Evolutionary conservation across 1,140 invertebrate genomes (phyloP).

Genomic region (Meloidogyne hapla): DNA sequence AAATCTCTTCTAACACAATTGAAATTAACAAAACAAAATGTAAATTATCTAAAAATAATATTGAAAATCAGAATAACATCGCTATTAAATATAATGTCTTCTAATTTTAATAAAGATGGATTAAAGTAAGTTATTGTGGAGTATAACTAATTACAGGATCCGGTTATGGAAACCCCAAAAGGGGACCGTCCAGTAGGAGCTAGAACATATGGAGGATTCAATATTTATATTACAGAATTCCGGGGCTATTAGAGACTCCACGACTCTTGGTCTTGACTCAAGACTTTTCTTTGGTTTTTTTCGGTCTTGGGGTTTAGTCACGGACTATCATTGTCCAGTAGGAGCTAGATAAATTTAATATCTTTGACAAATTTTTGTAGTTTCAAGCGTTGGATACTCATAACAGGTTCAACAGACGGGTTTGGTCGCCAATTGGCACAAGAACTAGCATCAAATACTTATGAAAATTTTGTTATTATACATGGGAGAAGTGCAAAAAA

Average conservation of each 20-base stretch:
- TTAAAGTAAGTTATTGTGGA: not conserved
- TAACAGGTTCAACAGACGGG: conserved; percentile 46
- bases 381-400: conserved; percentile 39
- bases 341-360: too few relatives aligned
- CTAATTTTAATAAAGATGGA: not conserved
- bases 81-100: not conserved
- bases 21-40: not conserved
- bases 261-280: too few relatives aligned
- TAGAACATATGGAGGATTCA: too few relatives aligned
- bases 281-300: too few relatives aligned
- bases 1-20: not conserved
- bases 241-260: too few relatives aligned
- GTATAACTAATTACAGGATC: too few relatives aligned
- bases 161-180: too few relatives aligned
- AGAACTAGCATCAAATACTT: conserved; percentile 31
- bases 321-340: too few relatives aligned
- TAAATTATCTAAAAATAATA: not conserved
- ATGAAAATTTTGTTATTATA: conserved; percentile 50
- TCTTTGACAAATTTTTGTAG: not conserved
- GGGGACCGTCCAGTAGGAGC: too few relatives aligned
- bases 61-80: not conserved
- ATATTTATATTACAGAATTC: too few relatives aligned
- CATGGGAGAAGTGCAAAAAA: conserved; percentile 38
- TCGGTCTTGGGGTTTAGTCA: too few relatives aligned
- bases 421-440: conserved; percentile 36